These are phyloP conservation scores for Xerus inauris DNA, from an alignment of 2,113 vertebrate genomes.

Conservation along the genomic window DNA sequence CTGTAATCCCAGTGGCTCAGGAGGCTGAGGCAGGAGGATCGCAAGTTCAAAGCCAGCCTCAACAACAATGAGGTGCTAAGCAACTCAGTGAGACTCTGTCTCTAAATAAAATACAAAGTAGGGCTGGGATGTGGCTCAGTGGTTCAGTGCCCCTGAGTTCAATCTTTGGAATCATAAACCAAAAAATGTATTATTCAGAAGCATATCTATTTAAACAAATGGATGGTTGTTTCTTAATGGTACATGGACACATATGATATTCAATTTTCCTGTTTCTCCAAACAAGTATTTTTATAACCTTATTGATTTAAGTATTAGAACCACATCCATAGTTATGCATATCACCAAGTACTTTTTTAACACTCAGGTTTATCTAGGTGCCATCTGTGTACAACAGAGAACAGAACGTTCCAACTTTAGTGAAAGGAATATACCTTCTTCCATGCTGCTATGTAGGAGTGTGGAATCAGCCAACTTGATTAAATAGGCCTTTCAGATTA, in stretches of 20 bases:
- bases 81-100: too few relatives aligned
- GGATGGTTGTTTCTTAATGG: not conserved
- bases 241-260: not conserved
- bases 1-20: too few relatives aligned
- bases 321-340: not conserved
- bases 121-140: too few relatives aligned
- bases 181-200: conserved; percentile 36
- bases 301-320: not conserved
- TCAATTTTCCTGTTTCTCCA: not conserved
- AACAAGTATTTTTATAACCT: not conserved
- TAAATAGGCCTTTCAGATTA: not conserved
- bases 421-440: not conserved
- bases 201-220: not conserved
- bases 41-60: too few relatives aligned
- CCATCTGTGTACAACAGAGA: not conserved
- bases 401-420: not conserved
- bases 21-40: too few relatives aligned
- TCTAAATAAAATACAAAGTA: too few relatives aligned
- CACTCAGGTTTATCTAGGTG: not conserved
- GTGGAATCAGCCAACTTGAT: not conserved
- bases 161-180: too few relatives aligned
- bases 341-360: not conserved
- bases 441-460: not conserved
- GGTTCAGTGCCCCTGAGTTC: too few relatives aligned
- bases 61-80: too few relatives aligned